Conservation (phyloP, 2,888 invertebrate genomes). For the Stenichneumon culpator region DNA sequence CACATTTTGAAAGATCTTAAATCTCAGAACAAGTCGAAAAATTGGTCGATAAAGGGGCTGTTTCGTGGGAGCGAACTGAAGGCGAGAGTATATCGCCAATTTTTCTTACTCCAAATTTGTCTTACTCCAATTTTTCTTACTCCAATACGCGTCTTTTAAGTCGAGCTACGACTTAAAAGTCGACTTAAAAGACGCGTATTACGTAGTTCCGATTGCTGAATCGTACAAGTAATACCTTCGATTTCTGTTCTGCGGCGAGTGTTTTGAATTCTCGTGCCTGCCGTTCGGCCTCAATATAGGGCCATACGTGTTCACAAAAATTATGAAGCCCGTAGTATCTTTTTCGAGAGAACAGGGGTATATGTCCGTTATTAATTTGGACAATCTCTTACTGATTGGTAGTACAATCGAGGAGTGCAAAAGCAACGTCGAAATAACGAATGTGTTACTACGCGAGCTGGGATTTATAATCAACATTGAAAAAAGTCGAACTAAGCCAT, state of each 20-base stretch:
- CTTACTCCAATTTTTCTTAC: constrained; percentile 66
- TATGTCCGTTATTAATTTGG: no score
- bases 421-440: neutral
- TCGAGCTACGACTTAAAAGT: no score
- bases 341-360: no score
- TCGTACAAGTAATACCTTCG: no score
- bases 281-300: no score
- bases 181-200: no score
- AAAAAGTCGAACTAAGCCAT: neutral
- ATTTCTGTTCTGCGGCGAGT: no score
- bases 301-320: no score
- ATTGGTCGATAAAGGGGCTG: constrained; percentile 48
- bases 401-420: neutral
- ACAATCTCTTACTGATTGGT: neutral
- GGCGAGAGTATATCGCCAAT: constrained; percentile 70
- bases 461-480: neutral
- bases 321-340: no score
- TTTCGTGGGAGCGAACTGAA: constrained; percentile 28
- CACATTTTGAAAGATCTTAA: constrained; percentile 44
- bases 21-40: constrained; percentile 42
- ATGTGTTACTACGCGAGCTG: neutral
- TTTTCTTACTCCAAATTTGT: constrained; percentile 70
- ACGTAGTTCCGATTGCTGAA: no score
- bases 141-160: no score
- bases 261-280: no score